phyloP scores from a whole-genome alignment of 2,797 vertebrate genomes.

The Aldrovandia affinis region DNA sequence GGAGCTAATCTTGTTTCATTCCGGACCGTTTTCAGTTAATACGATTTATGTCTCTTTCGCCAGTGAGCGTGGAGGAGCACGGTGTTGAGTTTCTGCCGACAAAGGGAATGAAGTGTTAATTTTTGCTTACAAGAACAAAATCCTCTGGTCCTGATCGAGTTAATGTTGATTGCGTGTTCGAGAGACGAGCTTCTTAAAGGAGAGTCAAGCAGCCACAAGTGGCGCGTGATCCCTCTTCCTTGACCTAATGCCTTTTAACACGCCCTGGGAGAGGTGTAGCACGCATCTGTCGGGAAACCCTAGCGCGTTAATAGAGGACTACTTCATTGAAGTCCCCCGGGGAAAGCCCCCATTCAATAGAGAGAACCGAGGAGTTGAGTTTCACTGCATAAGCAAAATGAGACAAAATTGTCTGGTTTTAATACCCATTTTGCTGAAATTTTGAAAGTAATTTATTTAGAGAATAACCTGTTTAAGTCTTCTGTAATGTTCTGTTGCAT shows the following conservation, averaged over 20 bases:
- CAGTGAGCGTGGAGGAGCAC: constrained; percentile 60
- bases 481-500: constrained; percentile 36
- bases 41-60: constrained; percentile 66
- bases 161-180: constrained; percentile 74
- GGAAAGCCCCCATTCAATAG: constrained; percentile 66
- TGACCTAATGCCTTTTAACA: constrained; percentile 75
- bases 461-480: constrained; percentile 64
- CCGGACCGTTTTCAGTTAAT: constrained; percentile 65
- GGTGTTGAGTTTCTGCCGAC: constrained; percentile 84
- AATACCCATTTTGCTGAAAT: constrained; percentile 50
- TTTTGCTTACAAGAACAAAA: constrained; percentile 85
- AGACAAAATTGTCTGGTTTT: constrained; percentile 47
- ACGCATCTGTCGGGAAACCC: constrained; percentile 70
- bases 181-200: constrained; percentile 74
- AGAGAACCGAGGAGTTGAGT: constrained; percentile 73
- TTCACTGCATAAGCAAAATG: constrained; percentile 83
- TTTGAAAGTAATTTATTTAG: constrained; percentile 57
- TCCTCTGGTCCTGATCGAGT: constrained; percentile 73
- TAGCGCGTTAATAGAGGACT: constrained; percentile 68
- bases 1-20: constrained; percentile 70
- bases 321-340: constrained; percentile 63
- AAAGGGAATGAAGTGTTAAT: constrained; percentile 83
- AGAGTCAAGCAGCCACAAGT: constrained; percentile 65
- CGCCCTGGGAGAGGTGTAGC: constrained; percentile 64
- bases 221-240: constrained; percentile 67